Evolutionary conservation across 64 coral and sea anemone genomes (phyloP).

Genomic region (Stylophora pistillata): DNA sequence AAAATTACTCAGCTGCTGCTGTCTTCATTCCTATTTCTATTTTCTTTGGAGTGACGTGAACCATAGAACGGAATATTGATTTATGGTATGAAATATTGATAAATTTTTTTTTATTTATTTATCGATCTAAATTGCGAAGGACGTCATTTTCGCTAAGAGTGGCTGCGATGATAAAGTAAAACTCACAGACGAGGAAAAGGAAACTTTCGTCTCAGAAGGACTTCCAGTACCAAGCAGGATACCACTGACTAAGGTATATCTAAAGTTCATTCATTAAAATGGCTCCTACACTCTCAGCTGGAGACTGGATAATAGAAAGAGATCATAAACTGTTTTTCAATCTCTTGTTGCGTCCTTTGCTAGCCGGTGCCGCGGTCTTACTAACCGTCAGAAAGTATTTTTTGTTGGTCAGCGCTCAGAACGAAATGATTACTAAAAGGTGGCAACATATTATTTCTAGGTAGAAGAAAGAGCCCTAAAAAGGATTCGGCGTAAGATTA

Average conservation of each 20-base stretch:
- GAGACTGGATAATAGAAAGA: too few relatives aligned
- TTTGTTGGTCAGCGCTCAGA: not conserved
- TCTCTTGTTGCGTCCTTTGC: too few relatives aligned
- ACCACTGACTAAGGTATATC: slow-evolving; percentile 62
- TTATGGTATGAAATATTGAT: too few relatives aligned
- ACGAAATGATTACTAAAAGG: too few relatives aligned
- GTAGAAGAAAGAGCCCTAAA: slow-evolving; percentile 85
- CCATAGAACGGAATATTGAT: too few relatives aligned
- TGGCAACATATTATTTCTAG: slow-evolving; percentile 8
- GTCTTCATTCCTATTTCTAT: not conserved
- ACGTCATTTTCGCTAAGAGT: not conserved
- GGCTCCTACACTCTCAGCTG: not conserved
- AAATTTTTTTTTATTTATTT: too few relatives aligned
- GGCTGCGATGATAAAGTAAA: not conserved
- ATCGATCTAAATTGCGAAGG: not conserved
- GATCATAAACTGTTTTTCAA: too few relatives aligned
- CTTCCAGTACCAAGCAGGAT: slow-evolving; percentile 47
- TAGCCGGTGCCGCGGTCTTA: too few relatives aligned
- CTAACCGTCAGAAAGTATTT: not conserved
- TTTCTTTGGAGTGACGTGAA: not conserved
- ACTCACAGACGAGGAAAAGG: slow-evolving; percentile 56
- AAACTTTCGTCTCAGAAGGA: slow-evolving; percentile 63
- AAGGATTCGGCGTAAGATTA: slow-evolving; percentile 87
- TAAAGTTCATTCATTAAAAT: too few relatives aligned
- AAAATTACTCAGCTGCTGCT: not conserved